Evolutionary conservation across 2,888 invertebrate genomes (phyloP), one percentile per base, ranked within the genome.

Genomic region (Boloria euphrosyne): DNA sequence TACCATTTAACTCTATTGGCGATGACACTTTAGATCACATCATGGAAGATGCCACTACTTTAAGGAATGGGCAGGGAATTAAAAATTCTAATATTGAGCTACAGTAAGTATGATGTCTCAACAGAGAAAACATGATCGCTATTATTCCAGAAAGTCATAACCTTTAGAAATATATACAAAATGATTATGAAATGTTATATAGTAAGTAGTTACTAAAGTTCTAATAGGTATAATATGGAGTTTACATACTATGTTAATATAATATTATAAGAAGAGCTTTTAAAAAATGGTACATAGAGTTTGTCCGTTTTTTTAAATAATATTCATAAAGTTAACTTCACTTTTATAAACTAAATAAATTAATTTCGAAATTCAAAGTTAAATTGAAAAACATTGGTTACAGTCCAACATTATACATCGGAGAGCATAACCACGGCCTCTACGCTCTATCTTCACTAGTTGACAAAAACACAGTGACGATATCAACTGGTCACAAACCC

Each of bases 371-470:
- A 38, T 38, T 38, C 31, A 38, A 38, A 38, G 3, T 38, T 10
- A 38, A 10, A 10, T 38, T 38, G 7, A 10, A 38, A 38, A 38
- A 38, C 31, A 10, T 46, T 73, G 72, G 64, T 75, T 93, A 72
- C 87, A 98, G 98, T 75, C 96, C 97, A 66, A 97, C 98, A 0
- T 91, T 99, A 44, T 99, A 98, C 84, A 95, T 99, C 66, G 99
- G 99, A 0, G 97, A 98, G 81, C 93, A 93, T 58, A 93, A 94
- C 69, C 94, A 96, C 78, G 98, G 98, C 0, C 89, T 98, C 0
- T 99, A 98, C 87, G 99, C 99, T 0, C 86, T 99, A 62, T 97
- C 98, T 1, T 97, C 98, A 0, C 90, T 98, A 27, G 98, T 98
- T 1, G 98, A 99, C 90, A 97, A 98, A 77, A 95, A 96, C 73